Evolutionary conservation across 2,888 invertebrate species (phyloP).

Genomic region (Dyspetes luteomarginatus): DNA sequence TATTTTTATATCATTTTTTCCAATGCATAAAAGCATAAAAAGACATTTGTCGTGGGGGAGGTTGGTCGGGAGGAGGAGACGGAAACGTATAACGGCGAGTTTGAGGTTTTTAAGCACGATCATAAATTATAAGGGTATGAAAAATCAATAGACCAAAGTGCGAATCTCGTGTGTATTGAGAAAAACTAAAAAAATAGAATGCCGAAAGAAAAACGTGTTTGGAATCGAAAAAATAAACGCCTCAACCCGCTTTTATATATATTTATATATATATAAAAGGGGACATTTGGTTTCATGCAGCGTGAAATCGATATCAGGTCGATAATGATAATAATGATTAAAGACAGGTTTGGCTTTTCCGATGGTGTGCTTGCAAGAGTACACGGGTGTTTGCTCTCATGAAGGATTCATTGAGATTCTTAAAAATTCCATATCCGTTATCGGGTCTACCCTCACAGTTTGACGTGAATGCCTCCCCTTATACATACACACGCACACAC

Average conservation of each 20-base stretch:
- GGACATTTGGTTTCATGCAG: background rate
- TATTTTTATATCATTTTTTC: conserved; percentile 4
- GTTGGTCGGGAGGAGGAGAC: background rate
- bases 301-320: conserved; percentile 46
- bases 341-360: background rate
- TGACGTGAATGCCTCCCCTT: too few species aligned
- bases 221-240: background rate
- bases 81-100: background rate
- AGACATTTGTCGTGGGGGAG: too few species aligned
- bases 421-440: conserved; percentile 63
- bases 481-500: background rate
- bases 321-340: conserved; percentile 48
- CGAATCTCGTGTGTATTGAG: background rate
- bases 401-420: conserved; percentile 54
- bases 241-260: too few species aligned
- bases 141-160: conserved; percentile 21
- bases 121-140: conserved; percentile 3
- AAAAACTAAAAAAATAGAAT: background rate
- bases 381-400: conserved; percentile 42
- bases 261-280: too few species aligned
- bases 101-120: background rate
- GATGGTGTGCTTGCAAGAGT: background rate
- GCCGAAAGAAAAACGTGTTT: background rate
- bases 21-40: too few species aligned
- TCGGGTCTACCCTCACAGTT: conserved; percentile 24